Evolutionary conservation across 1,140 invertebrate species (phyloP), one percentile per base, ranked within the genome.

Genomic region (Atopsyche davidsoni): DNA sequence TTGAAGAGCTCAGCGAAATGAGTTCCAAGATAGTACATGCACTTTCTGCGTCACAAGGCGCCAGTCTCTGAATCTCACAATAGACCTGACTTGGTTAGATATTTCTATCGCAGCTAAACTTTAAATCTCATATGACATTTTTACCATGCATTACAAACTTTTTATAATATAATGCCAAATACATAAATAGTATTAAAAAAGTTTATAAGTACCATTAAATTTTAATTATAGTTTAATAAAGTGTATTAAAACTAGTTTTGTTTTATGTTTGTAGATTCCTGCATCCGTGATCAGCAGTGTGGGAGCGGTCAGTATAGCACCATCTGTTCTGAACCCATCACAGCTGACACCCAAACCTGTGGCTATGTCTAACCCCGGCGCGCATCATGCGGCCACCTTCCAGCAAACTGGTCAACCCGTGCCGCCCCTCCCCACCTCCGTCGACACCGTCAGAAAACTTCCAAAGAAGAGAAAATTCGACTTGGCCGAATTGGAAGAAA

Each of bases 381-480:
- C 64, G 31, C 68, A 59, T 10, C 67, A 66, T 7, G 11, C 23
- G n/a, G 38, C 18, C 24, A 38, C 46, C 25, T n/a, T n/a, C n/a
- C n/a, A n/a, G n/a, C 53, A 52, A 16, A 50, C 43, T 43, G 50
- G 36, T 16, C 42, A 54, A n/a, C 46, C 49, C 18, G 19, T 48
- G 10, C 16, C 64, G 28, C 61, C 62, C 14, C 64, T 61, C 55
- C 66, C 64, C 57, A 62, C 59, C 21, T 64, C 60, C 34, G 55
- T 53, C 2, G 46, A 55, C n/a, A 66, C 77, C 13, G 75, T 77
- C 4, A 66, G 81, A 40, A 88, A 86, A 66, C 76, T 92, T 69
- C 89, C 89, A 51, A 92, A 92, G 69, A 92, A 92, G 70, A 76
- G 89, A 51, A 92, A 92, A 72, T 91, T 87, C 62, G 83, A 89